These are phyloP conservation scores for Bellardia bayeri DNA, from an alignment of 2,888 invertebrate genomes.

Conservation along the genomic window DNA sequence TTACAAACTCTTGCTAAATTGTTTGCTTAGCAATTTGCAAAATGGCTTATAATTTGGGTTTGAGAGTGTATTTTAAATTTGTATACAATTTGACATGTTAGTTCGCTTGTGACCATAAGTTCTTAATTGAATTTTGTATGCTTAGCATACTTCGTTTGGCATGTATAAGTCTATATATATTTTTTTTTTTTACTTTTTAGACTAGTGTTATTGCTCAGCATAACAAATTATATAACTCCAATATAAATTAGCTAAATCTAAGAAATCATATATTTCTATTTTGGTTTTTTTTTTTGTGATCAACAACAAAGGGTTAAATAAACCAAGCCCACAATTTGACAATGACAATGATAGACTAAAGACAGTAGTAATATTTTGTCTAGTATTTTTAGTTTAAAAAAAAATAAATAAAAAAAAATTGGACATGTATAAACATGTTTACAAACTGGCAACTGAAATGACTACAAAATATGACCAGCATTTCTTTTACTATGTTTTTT, in stretches of 20 bases:
- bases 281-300: not conserved
- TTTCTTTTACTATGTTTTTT: not conserved
- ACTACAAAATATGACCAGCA: slow-evolving; percentile 55
- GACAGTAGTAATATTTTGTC: slow-evolving; percentile 34
- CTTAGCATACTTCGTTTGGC: too few relatives aligned
- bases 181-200: too few relatives aligned
- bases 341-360: slow-evolving; percentile 50
- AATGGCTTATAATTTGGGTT: too few relatives aligned
- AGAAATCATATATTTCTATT: not conserved
- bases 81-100: too few relatives aligned
- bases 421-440: slow-evolving; percentile 59
- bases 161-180: too few relatives aligned
- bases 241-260: not conserved
- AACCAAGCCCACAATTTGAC: slow-evolving; percentile 38
- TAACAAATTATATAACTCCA: not conserved
- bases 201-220: not conserved
- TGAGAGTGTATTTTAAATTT: too few relatives aligned
- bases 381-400: not conserved
- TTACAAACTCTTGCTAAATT: too few relatives aligned
- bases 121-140: too few relatives aligned
- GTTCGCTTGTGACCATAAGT: too few relatives aligned
- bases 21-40: too few relatives aligned
- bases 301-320: not conserved
- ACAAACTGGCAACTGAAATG: slow-evolving; percentile 45
- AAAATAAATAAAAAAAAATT: not conserved